Evolutionary conservation across 2,113 vertebrate species (phyloP).

Genomic region (Corythornis vintsioides): DNA sequence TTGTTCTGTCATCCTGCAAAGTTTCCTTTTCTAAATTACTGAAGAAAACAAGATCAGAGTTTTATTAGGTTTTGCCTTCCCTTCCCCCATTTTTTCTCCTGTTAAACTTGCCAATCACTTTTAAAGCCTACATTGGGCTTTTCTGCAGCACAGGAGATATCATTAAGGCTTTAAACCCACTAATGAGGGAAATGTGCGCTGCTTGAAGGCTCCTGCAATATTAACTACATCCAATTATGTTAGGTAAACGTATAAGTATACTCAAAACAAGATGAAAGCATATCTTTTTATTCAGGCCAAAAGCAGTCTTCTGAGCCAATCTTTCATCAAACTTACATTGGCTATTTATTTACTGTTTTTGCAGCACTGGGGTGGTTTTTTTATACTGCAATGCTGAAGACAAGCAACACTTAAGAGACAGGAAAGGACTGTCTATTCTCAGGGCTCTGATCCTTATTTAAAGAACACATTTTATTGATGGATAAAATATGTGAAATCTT

Average conservation of each 20-base stretch:
- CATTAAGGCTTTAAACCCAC: conserved; percentile 68
- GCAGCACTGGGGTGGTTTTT: not conserved
- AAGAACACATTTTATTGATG: not conserved
- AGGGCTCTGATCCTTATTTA: conserved; percentile 6
- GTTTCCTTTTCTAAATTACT: not conserved
- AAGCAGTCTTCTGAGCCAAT: conserved; percentile 55
- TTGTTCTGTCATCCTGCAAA: not conserved
- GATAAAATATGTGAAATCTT: conserved; percentile 16
- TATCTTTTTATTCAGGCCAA: conserved; percentile 66
- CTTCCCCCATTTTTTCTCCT: conserved; percentile 31
- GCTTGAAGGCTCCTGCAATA: conserved; percentile 74
- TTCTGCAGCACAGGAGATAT: conserved; percentile 63
- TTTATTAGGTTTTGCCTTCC: conserved; percentile 6
- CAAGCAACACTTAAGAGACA: not conserved
- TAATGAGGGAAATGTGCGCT: conserved; percentile 67
- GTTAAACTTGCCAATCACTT: conserved; percentile 67
- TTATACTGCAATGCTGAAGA: not conserved
- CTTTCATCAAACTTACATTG: conserved; percentile 40
- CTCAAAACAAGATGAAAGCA: conserved; percentile 73
- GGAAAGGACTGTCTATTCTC: not conserved
- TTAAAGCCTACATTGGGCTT: conserved; percentile 43
- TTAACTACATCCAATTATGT: conserved; percentile 73
- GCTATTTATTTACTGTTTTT: conserved; percentile 59
- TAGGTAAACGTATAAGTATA: conserved; percentile 69
- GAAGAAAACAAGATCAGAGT: not conserved